Conservation (phyloP, 2,888 invertebrate species). For the Eristalis intricaria region DNA sequence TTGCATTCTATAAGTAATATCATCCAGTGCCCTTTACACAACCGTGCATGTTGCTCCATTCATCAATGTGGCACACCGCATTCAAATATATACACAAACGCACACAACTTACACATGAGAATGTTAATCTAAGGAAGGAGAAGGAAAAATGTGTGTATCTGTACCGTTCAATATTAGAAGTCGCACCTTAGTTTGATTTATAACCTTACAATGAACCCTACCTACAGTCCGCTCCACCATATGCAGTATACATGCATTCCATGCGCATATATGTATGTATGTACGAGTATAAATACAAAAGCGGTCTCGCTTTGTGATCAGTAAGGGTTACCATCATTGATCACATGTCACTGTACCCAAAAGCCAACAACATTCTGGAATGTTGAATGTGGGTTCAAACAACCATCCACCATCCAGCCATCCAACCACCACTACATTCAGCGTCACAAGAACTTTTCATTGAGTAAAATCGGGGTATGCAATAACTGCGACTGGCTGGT, state of each 20-base stretch:
- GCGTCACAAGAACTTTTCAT: slow-evolving; percentile 55
- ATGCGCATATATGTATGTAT: slow-evolving; percentile 32
- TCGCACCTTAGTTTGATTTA: slow-evolving; percentile 70
- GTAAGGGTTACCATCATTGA: slow-evolving; percentile 66
- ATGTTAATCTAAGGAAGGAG: not conserved
- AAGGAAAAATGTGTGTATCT: not conserved
- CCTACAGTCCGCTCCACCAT: slow-evolving; percentile 10
- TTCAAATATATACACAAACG: not conserved
- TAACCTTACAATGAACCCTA: slow-evolving; percentile 72
- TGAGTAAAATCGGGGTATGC: slow-evolving; percentile 61
- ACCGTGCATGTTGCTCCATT: slow-evolving; percentile 52
- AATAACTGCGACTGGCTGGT: not conserved
- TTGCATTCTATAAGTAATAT: slow-evolving; percentile 63
- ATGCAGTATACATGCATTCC: slow-evolving; percentile 12
- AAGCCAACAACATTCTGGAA: slow-evolving; percentile 64
- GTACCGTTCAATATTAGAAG: slow-evolving; percentile 57
- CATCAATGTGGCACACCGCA: slow-evolving; percentile 54
- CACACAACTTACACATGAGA: not conserved
- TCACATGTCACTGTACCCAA: slow-evolving; percentile 52
- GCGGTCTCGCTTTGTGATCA: slow-evolving; percentile 32
- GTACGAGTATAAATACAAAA: slow-evolving; percentile 14
- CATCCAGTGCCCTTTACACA: slow-evolving; percentile 53
- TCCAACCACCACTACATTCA: slow-evolving; percentile 10
- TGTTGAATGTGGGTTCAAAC: slow-evolving; percentile 69
- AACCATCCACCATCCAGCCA: slow-evolving; percentile 18